phyloP scores from a whole-genome alignment of 2,888 invertebrate species.

The Spisula subtruncata region DNA sequence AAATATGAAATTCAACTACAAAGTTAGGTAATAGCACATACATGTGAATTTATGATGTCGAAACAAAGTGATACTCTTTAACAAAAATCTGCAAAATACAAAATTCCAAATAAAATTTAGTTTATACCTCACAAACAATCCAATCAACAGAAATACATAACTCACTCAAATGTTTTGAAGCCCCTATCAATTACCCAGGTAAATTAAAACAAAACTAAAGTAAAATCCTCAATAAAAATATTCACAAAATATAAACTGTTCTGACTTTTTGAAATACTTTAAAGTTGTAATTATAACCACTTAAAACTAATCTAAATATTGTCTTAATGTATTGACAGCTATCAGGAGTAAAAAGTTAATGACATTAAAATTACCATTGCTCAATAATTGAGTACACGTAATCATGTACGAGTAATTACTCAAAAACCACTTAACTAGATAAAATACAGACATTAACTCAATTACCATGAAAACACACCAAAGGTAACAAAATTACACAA shows the following conservation, averaged over 20 bases:
- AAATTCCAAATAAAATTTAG: too few relatives aligned
- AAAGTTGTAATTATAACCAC: background rate
- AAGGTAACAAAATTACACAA: background rate
- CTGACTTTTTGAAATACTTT: background rate
- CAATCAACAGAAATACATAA: too few relatives aligned
- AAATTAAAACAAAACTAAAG: background rate
- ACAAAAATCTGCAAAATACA: too few relatives aligned
- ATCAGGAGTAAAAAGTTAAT: background rate
- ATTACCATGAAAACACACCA: background rate
- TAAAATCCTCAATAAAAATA: background rate
- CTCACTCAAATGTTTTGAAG: too few relatives aligned
- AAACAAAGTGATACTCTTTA: too few relatives aligned
- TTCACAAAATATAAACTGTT: background rate
- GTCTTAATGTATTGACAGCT: slow-evolving; percentile 12
- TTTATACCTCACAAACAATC: too few relatives aligned
- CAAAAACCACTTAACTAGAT: background rate
- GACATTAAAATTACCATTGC: background rate
- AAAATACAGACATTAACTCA: background rate
- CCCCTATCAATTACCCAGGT: too few relatives aligned
- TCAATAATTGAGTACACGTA: background rate
- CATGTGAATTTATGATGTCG: too few relatives aligned
- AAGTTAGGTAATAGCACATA: too few relatives aligned
- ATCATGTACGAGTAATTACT: background rate
- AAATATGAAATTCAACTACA: too few relatives aligned
- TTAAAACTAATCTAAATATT: background rate